Percentiles rank a stretch among this genome's conserved stretches.
Evolutionary conservation across 2,888 invertebrate genomes (phyloP).

Genomic region (Lutraria lutraria): DNA sequence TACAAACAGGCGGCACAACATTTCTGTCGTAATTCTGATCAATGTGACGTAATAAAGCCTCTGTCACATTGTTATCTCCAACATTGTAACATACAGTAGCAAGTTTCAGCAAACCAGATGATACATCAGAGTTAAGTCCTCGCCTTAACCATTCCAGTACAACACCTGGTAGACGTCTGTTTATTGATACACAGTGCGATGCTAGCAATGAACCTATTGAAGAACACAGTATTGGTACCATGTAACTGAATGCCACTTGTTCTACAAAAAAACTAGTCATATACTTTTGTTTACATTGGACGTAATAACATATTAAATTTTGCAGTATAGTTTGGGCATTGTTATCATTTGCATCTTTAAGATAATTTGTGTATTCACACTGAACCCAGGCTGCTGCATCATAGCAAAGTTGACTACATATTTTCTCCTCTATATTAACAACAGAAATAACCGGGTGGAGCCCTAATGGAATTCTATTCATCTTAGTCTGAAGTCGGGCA

Average conservation of each 20-base stretch:
- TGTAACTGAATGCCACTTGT: neutral
- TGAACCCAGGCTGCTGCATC: neutral
- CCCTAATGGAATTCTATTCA: neutral
- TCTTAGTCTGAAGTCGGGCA: neutral
- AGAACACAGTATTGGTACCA: neutral
- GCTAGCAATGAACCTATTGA: neutral
- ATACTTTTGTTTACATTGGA: neutral
- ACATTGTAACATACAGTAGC: constrained; percentile 10
- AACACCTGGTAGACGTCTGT: neutral
- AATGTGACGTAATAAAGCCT: neutral
- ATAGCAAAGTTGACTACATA: neutral
- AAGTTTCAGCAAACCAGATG: constrained; percentile 8
- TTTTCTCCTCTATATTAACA: neutral
- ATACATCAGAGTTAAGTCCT: neutral
- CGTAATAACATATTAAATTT: neutral
- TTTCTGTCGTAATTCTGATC: neutral
- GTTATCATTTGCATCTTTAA: neutral
- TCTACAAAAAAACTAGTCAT: neutral
- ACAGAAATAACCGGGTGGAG: neutral
- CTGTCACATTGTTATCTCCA: neutral
- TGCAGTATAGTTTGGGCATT: neutral
- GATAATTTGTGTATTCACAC: neutral
- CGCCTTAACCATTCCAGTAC: neutral
- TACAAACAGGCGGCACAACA: neutral
- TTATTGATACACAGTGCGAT: neutral